phyloP scores from a whole-genome alignment of 2,113 vertebrate species.

The Arenaria interpres region DNA sequence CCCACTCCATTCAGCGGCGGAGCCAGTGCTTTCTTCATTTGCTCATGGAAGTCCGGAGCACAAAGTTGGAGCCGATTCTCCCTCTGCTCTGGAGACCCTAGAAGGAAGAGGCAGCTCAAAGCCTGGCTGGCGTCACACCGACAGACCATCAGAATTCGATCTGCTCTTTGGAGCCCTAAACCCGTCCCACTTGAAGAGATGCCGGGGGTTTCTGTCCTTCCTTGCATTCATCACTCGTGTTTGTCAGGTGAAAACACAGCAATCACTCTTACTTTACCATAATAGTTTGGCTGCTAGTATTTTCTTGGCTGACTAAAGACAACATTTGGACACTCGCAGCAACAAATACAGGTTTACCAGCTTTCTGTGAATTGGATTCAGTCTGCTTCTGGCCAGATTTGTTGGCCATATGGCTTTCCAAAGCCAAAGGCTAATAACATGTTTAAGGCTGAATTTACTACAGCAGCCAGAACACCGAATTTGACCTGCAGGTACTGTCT shows the following conservation, averaged over 20 bases:
- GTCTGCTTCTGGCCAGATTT: constrained; percentile 58
- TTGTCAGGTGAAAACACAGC: constrained; percentile 24
- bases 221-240: neutral
- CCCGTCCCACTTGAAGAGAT: neutral
- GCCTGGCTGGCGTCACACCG: fast-evolving
- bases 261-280: constrained; percentile 2
- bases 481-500: neutral
- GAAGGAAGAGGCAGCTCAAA: neutral
- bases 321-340: constrained; percentile 59
- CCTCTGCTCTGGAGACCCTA: neutral
- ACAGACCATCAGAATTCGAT: fast-evolving
- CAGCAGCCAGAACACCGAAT: neutral
- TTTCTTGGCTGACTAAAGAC: constrained; percentile 62
- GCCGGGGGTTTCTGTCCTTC: neutral
- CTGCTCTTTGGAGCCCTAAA: neutral
- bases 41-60: neutral
- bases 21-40: neutral
- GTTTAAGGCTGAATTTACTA: constrained; percentile 36
- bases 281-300: constrained; percentile 13
- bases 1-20: neutral
- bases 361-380: constrained; percentile 62
- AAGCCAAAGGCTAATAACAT: constrained; percentile 59
- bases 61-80: neutral
- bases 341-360: constrained; percentile 61
- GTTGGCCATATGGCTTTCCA: constrained; percentile 66